phyloP scores from a whole-genome alignment of 1,140 invertebrate genomes.

The Rhizoglyphus robini region DNA sequence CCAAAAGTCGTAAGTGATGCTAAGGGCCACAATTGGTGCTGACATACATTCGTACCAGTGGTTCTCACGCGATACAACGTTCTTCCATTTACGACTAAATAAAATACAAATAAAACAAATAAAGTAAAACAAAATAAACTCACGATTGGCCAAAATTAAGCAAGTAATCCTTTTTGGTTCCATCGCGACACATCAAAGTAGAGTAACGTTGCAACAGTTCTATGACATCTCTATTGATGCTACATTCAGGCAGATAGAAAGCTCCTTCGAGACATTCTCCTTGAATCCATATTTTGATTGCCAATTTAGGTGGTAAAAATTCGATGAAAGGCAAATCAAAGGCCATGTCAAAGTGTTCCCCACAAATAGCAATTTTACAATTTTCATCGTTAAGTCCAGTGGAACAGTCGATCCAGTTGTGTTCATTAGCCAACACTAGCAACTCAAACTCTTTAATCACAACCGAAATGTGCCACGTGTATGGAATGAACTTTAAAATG shows the following conservation, averaged over 20 bases:
- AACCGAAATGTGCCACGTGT: conserved; percentile 84
- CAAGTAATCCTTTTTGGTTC: conserved; percentile 32
- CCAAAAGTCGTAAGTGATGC: conserved; percentile 78
- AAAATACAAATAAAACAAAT: neutral
- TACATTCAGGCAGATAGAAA: conserved; percentile 76
- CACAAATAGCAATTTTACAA: conserved; percentile 71
- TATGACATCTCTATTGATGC: conserved; percentile 65
- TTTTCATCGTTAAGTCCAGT: conserved; percentile 43
- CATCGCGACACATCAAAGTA: conserved; percentile 63
- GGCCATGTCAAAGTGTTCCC: conserved; percentile 77
- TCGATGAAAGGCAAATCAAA: conserved; percentile 83
- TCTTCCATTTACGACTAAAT: conserved; percentile 59
- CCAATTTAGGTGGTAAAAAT: conserved; percentile 71
- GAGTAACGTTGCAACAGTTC: conserved; percentile 75
- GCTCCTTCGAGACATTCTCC: conserved; percentile 79
- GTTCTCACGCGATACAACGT: conserved; percentile 45
- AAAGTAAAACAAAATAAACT: neutral
- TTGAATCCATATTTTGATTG: conserved; percentile 81
- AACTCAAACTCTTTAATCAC: conserved; percentile 90
- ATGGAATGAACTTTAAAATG: conserved; percentile 86
- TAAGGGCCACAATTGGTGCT: conserved; percentile 78
- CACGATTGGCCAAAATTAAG: neutral
- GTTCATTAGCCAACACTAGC: conserved; percentile 83
- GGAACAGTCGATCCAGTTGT: conserved; percentile 97
- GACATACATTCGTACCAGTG: conserved; percentile 94